Evolutionary conservation across 2,797 vertebrate species (phyloP).

Genomic region (Chrosomus eos): DNA sequence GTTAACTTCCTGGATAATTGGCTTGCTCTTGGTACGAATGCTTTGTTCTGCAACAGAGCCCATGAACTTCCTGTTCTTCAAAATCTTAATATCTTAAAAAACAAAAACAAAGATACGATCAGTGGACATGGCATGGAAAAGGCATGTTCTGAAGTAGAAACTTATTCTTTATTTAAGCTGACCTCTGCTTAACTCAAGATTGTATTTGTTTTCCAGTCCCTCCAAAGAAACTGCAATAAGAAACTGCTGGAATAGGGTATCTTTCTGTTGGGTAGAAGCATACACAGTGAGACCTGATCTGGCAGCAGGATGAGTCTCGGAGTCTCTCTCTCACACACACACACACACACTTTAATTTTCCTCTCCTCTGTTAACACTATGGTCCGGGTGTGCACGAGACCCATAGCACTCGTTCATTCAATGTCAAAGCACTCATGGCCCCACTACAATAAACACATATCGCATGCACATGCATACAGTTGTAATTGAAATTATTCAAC

Average conservation of each 20-base stretch:
- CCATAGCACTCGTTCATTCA: not conserved
- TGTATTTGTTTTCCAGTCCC: constrained; percentile 89
- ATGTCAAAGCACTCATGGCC: not conserved
- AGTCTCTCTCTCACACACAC: too few relatives aligned
- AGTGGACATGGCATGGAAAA: not conserved
- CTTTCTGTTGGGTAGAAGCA: constrained; percentile 68
- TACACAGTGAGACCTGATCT: not conserved
- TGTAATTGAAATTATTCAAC: too few relatives aligned
- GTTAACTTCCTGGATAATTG: constrained; percentile 85
- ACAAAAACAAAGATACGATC: not conserved
- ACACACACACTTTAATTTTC: not conserved
- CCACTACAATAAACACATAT: not conserved
- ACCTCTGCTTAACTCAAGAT: constrained; percentile 72
- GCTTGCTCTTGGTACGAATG: constrained; percentile 82
- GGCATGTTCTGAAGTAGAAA: not conserved
- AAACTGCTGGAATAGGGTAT: constrained; percentile 85
- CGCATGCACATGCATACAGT: not conserved
- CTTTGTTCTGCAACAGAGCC: constrained; percentile 86
- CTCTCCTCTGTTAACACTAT: not conserved
- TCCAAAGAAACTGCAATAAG: constrained; percentile 86
- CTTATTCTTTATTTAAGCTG: not conserved
- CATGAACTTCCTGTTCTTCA: constrained; percentile 88
- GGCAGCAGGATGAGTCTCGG: too few relatives aligned
- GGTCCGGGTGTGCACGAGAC: not conserved
- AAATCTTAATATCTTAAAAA: constrained; percentile 82